Conservation (phyloP, 2,888 invertebrate genomes). For the Drosophila prostipennis region DNA sequence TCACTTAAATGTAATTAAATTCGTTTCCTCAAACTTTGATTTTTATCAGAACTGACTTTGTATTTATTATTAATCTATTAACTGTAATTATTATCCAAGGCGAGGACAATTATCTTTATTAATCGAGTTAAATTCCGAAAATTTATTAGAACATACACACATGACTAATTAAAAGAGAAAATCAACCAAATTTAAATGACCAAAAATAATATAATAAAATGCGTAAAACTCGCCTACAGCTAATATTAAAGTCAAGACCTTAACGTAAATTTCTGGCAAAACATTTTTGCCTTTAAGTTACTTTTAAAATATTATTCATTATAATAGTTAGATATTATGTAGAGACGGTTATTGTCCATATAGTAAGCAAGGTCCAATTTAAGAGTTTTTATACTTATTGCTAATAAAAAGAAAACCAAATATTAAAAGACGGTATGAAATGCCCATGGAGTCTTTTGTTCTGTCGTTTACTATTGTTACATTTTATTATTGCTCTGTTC, state of each 20-base stretch:
- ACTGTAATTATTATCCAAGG: background rate
- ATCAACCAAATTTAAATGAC: constrained; percentile 67
- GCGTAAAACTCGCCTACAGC: constrained; percentile 16
- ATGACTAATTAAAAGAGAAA: constrained; percentile 14
- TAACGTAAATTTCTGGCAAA: constrained; percentile 2
- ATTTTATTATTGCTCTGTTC: constrained; percentile 3
- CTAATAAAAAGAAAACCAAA: constrained; percentile 49
- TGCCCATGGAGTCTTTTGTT: background rate
- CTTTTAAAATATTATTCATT: background rate
- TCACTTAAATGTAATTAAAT: background rate
- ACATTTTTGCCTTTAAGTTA: constrained; percentile 17
- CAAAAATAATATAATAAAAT: constrained; percentile 58
- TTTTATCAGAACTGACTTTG: constrained; percentile 1
- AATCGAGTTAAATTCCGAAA: background rate
- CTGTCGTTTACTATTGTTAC: background rate
- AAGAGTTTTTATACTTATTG: constrained; percentile 63
- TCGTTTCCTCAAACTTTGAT: background rate
- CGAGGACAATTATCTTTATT: background rate
- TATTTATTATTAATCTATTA: background rate
- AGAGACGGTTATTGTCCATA: background rate
- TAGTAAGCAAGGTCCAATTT: constrained; percentile 30
- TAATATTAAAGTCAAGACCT: constrained; percentile 6
- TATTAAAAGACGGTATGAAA: background rate
- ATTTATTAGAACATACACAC: background rate
- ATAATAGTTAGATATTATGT: background rate